phyloP scores from a whole-genome alignment of 2,113 vertebrate species.

The Labeo catla region DNA sequence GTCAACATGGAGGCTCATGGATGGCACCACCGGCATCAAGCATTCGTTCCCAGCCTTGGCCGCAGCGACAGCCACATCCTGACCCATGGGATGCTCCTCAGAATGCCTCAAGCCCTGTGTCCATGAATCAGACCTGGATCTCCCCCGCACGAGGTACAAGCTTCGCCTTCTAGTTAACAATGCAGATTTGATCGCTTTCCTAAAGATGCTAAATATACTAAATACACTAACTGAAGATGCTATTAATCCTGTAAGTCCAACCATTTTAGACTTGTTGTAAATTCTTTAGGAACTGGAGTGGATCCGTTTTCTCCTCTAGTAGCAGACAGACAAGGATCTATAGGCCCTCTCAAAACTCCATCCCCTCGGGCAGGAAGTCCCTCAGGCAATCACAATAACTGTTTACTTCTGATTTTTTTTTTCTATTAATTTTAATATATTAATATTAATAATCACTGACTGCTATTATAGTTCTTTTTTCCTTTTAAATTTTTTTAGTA shows the following conservation, averaged over 20 bases:
- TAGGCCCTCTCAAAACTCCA: slow-evolving; percentile 45
- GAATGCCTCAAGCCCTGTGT: slow-evolving; percentile 61
- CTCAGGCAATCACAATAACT: slow-evolving; percentile 76
- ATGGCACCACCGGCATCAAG: slow-evolving; percentile 65
- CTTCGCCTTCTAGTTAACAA: background rate
- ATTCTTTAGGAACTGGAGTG: slow-evolving; percentile 54
- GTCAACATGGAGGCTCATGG: slow-evolving; percentile 66
- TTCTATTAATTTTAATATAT: background rate
- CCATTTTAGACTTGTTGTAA: background rate
- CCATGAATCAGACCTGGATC: slow-evolving; percentile 61
- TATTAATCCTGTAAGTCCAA: background rate
- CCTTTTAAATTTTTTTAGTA: background rate
- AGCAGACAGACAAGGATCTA: slow-evolving; percentile 62
- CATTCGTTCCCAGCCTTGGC: slow-evolving; percentile 71
- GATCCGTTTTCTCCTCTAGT: slow-evolving; percentile 80
- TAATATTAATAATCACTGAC: background rate
- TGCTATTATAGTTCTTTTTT: background rate
- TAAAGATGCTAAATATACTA: background rate
- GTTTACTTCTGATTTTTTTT: background rate
- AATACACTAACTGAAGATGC: slow-evolving; percentile 1
- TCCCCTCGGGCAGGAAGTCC: slow-evolving; percentile 77
- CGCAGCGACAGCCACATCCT: slow-evolving; percentile 71
- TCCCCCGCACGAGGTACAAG: slow-evolving; percentile 58
- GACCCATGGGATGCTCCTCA: slow-evolving; percentile 85
- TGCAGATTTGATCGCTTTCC: background rate